Base-by-base conservation (phyloP, 2,888 invertebrate species). In the Agrochola lychnidis region DNA sequence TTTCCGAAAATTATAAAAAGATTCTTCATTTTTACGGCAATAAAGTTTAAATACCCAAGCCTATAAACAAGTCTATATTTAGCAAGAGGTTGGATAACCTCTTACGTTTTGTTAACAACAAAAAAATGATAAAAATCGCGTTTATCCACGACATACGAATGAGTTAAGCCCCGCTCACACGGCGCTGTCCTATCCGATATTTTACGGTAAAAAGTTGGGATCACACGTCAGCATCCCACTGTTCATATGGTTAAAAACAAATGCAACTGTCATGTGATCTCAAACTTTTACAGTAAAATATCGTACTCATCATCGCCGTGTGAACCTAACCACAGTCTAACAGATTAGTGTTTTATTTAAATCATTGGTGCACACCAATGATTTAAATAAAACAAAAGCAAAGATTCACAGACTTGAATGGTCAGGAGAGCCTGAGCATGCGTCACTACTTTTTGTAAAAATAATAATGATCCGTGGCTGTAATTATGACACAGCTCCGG, bases 401-500 rank as follows among this genome's bases (percentile, higher is more conserved):
- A 6, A n/a, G n/a, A n/a, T n/a, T n/a, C n/a, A n/a, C n/a, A n/a
- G n/a, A n/a, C 25, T 14, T 25, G 4, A 56, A n/a, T 0, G 2
- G 10, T 30, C 16, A 19, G n/a, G 19, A 45, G 25, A 16, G 10
- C 10, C 9, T 64, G 10, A 42, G 42, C 42, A 5, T 25, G 16
- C 3, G 4, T n/a, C 30, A 53, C 0, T 0, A n/a, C 5, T 72
- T 59, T 59, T 48, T 10, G n/a, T 22, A 22, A 40, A 59, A 40
- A 57, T 25, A 51, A n/a, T 42, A n/a, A 76, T 56, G n/a, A 51
- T 70, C 48, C 51, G 30, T 72, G 42, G 12, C 66, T 59, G 36
- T 59, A 70, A 71, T 57, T 72, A 73, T 73, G 61, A 59, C 51
- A 71, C 57, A 62, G 57, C 57, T 61, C 1, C 40, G 67, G 51